Evolutionary conservation across 1,140 invertebrate genomes (phyloP).

Genomic region (Pinna nobilis): DNA sequence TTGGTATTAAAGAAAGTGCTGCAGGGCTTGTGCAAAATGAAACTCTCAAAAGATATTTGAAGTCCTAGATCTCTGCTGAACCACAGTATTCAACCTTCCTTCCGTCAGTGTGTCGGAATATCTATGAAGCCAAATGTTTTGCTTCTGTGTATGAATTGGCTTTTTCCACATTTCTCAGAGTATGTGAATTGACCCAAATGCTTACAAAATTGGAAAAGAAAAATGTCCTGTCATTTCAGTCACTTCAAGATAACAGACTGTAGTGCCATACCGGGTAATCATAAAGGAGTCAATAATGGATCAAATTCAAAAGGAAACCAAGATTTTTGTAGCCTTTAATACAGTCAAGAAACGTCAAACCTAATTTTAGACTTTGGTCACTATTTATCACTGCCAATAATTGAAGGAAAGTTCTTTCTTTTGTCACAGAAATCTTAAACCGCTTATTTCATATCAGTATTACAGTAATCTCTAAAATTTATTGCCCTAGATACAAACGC

Average conservation of each 20-base stretch:
- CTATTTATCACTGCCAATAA: not conserved
- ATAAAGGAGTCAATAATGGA: not conserved
- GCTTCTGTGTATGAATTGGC: not conserved
- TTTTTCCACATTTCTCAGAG: not conserved
- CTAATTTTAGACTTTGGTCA: not conserved
- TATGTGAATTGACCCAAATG: conserved; percentile 9
- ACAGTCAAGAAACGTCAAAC: not conserved
- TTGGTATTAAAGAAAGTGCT: not conserved
- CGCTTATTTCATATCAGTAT: conserved; percentile 3
- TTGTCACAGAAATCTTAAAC: not conserved
- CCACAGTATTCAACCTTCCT: not conserved
- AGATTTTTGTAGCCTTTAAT: not conserved
- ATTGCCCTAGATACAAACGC: not conserved
- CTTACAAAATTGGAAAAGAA: no score
- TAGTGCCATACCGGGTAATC: not conserved
- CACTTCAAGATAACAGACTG: not conserved
- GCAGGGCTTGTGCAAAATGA: not conserved
- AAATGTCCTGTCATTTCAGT: not conserved
- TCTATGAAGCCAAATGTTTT: not conserved
- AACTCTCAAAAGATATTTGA: not conserved
- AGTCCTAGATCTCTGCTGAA: not conserved
- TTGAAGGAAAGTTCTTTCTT: not conserved
- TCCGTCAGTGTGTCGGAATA: not conserved
- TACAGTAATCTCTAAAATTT: not conserved
- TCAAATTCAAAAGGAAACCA: not conserved